These are phyloP conservation scores for Ellobius talpinus DNA, from an alignment of 2,113 vertebrate species.

Conservation along the genomic window DNA sequence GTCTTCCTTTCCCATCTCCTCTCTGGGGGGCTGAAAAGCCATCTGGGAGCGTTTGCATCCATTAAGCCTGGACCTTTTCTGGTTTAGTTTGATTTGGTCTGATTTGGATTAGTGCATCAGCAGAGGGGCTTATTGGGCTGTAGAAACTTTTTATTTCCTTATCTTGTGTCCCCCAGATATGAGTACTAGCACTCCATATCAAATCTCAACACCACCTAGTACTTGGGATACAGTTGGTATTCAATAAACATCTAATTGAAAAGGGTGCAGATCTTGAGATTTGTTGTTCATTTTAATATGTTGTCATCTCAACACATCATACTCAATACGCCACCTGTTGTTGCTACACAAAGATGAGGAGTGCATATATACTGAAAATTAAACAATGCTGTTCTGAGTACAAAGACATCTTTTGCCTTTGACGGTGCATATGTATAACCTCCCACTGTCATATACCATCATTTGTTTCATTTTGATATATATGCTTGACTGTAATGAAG, in stretches of 20 bases:
- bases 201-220: not conserved
- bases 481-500: conserved; percentile 35
- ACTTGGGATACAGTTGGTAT: not conserved
- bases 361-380: not conserved
- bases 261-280: not conserved
- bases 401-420: not conserved
- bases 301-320: not conserved
- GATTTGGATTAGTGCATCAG: too few relatives aligned
- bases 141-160: too few relatives aligned
- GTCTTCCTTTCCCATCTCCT: too few relatives aligned
- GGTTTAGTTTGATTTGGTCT: too few relatives aligned
- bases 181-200: not conserved
- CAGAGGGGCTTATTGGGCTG: too few relatives aligned
- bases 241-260: not conserved
- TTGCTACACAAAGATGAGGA: not conserved
- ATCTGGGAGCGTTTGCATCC: too few relatives aligned
- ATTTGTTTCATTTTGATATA: conserved; percentile 29
- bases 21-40: too few relatives aligned
- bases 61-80: too few relatives aligned
- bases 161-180: not conserved
- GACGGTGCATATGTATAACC: not conserved
- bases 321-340: not conserved
- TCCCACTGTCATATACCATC: not conserved
- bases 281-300: not conserved
- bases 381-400: not conserved